Evolutionary conservation across 2,888 invertebrate species (phyloP).

Genomic region (Epirrhoe alternata): DNA sequence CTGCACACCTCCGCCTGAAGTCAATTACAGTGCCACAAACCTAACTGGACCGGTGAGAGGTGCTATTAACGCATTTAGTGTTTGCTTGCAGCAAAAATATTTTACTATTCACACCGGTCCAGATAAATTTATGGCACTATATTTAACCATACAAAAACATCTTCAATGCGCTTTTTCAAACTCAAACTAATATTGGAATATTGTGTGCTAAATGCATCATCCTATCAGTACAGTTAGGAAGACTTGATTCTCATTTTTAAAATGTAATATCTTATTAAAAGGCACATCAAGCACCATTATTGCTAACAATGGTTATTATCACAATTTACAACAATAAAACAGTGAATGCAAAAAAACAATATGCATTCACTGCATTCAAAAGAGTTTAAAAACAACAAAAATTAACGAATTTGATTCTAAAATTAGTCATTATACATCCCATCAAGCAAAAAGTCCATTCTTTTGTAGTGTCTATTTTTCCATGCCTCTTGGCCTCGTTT

Average conservation of each 20-base stretch:
- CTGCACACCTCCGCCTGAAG: not conserved
- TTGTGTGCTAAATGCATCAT: not conserved
- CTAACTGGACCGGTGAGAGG: no score
- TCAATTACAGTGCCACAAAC: no score
- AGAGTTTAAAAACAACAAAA: slow-evolving; percentile 13
- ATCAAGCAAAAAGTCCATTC: slow-evolving; percentile 95
- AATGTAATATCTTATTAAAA: slow-evolving; percentile 34
- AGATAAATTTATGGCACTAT: no score
- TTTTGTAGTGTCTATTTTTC: slow-evolving; percentile 93
- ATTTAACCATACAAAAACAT: no score
- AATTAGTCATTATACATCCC: slow-evolving; percentile 94
- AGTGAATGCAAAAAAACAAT: no score
- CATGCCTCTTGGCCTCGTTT: slow-evolving; percentile 92
- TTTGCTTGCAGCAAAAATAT: no score
- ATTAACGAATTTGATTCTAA: slow-evolving; percentile 7
- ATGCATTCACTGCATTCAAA: no score
- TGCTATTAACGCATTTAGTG: no score
- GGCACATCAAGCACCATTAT: slow-evolving; percentile 41
- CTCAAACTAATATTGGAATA: not conserved
- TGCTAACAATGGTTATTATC: slow-evolving; percentile 30
- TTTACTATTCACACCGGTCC: no score
- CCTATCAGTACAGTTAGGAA: slow-evolving; percentile 53
- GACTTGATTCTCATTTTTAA: slow-evolving; percentile 40
- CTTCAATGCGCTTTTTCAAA: not conserved
- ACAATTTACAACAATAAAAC: slow-evolving; percentile 21